Evolutionary conservation across 2,113 vertebrate species (phyloP).

Genomic region (Tragelaphus imberbis): DNA sequence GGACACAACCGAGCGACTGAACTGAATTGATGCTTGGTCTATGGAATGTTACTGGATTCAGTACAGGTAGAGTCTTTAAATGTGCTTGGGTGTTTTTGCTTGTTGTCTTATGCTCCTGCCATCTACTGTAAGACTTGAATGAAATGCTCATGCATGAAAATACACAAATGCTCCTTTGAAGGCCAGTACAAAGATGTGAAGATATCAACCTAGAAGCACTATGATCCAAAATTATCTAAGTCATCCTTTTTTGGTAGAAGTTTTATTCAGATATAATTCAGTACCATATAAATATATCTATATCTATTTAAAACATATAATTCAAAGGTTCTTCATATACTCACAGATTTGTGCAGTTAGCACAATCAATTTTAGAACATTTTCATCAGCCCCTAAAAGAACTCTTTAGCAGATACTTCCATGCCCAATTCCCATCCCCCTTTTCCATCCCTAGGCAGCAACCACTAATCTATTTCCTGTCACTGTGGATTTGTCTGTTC

Average conservation of each 20-base stretch:
- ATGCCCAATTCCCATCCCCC: background rate
- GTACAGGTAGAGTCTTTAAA: background rate
- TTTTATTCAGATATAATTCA: background rate
- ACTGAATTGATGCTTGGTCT: background rate
- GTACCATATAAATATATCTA: background rate
- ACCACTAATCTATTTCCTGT: background rate
- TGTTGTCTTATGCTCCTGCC: background rate
- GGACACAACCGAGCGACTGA: accelerated
- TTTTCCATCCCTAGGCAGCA: background rate
- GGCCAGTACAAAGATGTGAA: background rate
- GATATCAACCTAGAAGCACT: background rate
- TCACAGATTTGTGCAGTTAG: background rate
- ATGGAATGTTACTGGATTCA: background rate
- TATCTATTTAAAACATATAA: background rate
- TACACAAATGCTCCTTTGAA: background rate
- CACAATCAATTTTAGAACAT: background rate
- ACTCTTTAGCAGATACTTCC: background rate
- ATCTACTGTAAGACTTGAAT: background rate
- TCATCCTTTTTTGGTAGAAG: background rate
- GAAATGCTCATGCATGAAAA: background rate
- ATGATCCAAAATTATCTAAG: background rate
- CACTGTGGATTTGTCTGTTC: background rate
- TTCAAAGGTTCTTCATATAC: background rate
- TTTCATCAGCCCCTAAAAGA: background rate
- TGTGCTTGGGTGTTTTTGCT: background rate